These are phyloP conservation scores for Melanotaenia parkinsoni DNA, from an alignment of 2,797 vertebrate species.

Conservation along the genomic window DNA sequence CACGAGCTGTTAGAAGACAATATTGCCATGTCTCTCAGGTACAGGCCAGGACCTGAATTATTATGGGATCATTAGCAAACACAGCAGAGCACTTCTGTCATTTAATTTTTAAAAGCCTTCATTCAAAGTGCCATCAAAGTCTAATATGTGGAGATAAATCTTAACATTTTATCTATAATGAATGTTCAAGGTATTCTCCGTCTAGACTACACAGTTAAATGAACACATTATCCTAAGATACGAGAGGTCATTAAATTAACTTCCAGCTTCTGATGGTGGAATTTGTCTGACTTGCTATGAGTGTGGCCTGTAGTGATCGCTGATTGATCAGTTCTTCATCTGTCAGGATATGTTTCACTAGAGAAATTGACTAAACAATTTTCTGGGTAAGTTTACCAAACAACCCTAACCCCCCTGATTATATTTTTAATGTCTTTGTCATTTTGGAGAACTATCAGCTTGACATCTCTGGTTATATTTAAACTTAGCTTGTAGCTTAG, in stretches of 20 bases:
- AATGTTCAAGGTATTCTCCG: constrained; percentile 59
- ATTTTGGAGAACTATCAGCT: neutral
- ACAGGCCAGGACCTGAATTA: constrained; percentile 44
- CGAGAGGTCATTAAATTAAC: constrained; percentile 63
- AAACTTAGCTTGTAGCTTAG: constrained; percentile 34
- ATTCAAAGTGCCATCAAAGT: constrained; percentile 63
- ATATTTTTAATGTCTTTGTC: neutral
- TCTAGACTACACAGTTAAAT: constrained; percentile 65
- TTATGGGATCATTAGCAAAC: constrained; percentile 55
- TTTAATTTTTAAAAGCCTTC: constrained; percentile 53
- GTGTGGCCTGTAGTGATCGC: constrained; percentile 17
- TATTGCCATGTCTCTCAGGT: constrained; percentile 35
- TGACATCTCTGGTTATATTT: constrained; percentile 22
- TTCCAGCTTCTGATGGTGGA: constrained; percentile 44
- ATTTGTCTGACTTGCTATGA: constrained; percentile 46
- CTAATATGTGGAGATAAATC: constrained; percentile 65
- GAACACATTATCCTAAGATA: constrained; percentile 71
- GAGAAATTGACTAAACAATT: neutral
- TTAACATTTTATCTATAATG: constrained; percentile 49
- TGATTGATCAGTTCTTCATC: constrained; percentile 25
- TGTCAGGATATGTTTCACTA: neutral
- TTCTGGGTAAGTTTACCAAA: too few relatives aligned
- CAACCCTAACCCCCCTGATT: neutral
- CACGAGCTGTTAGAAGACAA: constrained; percentile 40
- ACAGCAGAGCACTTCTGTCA: constrained; percentile 55